These are phyloP conservation scores for Serripes groenlandicus DNA, from an alignment of 2,888 invertebrate genomes.

Conservation along the genomic window DNA sequence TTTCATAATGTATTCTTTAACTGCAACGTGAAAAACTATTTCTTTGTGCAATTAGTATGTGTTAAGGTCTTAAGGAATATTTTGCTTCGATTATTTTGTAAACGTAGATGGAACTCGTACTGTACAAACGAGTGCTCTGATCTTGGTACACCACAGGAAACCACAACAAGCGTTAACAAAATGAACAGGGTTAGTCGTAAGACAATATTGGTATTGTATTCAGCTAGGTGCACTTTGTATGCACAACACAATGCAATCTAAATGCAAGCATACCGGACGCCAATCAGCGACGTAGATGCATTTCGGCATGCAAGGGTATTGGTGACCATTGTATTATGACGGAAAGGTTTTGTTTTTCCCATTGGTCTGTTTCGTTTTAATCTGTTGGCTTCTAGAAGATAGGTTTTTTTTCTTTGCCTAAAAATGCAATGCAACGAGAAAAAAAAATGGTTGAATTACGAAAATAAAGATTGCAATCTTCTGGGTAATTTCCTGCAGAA, in stretches of 20 bases:
- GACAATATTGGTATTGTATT: conserved; percentile 4
- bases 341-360: neutral
- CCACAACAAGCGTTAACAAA: no score
- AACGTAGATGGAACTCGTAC: no score
- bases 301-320: conserved; percentile 6
- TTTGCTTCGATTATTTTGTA: no score
- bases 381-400: neutral
- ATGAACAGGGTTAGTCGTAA: no score
- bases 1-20: no score
- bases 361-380: neutral
- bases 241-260: neutral
- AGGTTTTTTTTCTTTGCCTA: neutral
- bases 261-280: neutral
- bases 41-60: no score
- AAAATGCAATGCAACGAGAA: neutral
- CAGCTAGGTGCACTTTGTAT: conserved; percentile 15
- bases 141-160: no score
- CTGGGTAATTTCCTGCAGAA: conserved; percentile 11
- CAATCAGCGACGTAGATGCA: conserved; percentile 6
- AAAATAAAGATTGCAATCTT: conserved; percentile 6
- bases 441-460: neutral
- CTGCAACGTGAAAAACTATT: no score
- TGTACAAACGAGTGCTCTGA: no score
- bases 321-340: neutral
- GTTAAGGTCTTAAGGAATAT: no score